Evolutionary conservation across 2,888 invertebrate genomes (phyloP), one percentile per base, ranked within the genome.

Genomic region (Chymomyza fuscimana): DNA sequence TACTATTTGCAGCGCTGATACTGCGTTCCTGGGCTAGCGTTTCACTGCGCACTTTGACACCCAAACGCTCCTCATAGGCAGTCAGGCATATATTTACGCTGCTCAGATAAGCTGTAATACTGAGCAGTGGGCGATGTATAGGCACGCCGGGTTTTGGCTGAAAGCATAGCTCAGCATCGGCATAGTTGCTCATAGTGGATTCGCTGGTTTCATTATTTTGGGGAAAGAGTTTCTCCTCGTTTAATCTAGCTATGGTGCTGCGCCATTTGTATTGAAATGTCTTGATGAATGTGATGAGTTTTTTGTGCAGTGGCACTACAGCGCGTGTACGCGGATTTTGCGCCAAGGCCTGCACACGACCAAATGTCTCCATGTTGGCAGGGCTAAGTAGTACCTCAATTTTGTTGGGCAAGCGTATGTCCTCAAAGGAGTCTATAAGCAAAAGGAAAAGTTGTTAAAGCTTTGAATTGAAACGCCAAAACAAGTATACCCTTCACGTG

Each of bases 291-390:
- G 94, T 94, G 15, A 94, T 93, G 9, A 98, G 92, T 60, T 95
- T 93, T 76, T 96, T 94, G 85, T 97, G 96, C 67, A 97, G 93
- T 25, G 96, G 95, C 65, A 96, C 92, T 62, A 94, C 93, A 52
- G 95, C 94, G 71, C 95, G 94, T 5, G 96, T 94, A 80, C 97
- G 94, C 36, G 98, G 98, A 93, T 98, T 98, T 93, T 98, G 97
- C 2, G 98, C 96, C 67, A 96, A 93, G 7, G 94, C 93, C 91
- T 98, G 98, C 40, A 98, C 97, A 82, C 95, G 94, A 86, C 96
- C 93, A 95, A 97, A 98, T 32, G 97, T 95, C 76, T 93, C 93
- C 92, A 96, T 95, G 83, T 95, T 94, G 71, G 95, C 95, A 29
- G 98, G 98, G 72, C 94, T 93, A 76, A 97, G 92, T 89, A 94